Base-by-base conservation (phyloP, 1,140 invertebrate genomes). In the Planococcus citri region DNA sequence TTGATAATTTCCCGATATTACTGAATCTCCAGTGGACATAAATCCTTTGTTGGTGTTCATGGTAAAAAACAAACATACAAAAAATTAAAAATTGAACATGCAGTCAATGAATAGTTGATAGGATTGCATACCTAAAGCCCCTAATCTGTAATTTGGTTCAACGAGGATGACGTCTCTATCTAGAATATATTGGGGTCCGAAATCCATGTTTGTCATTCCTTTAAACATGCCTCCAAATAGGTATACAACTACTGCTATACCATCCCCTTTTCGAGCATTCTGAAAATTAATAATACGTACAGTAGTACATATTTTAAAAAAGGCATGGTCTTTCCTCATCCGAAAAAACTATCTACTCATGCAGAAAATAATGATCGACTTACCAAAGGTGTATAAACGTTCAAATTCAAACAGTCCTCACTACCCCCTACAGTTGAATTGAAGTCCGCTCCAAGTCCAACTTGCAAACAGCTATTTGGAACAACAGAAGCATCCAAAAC, bases 131-230 rank as follows among this genome's bases (percentile, higher is more conserved):
- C 83, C 83, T 20, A 84, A 74, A 21, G 78, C 72, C 77, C 84
- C 84, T 70, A 88, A 82, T 78, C 91, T 84, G 75, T 90, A 94
- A 77, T 94, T 94, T 0, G 87, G 80, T 0, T 87, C 86, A 1
- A 94, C 87, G 0, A 92, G 80, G 8, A 94, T 77, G 1, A 92
- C 80, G 72, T 91, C 86, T 68, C 84, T 81, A 68, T 90, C 87
- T 0, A 92, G 77, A 0, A 94, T 76, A 72, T 84, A 85, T 73
- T 90, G 86, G 0, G 88, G 87, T 0, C 86, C 86, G 71, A 41
- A 73, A 71, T 20, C 71, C 20, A 72, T 72, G 0, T 77, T 76
- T 8, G 76, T 76, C 1, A 81, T 81, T 22, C 77, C 72, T 51
- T 76, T 77, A 71, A 83, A 85, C 10, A 78, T 82, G 64, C 87